A percentile compares a stretch with the other conserved stretches of the same genome.
Conservation (phyloP, 2,113 vertebrate species). For the Neofelis nebulosa region DNA sequence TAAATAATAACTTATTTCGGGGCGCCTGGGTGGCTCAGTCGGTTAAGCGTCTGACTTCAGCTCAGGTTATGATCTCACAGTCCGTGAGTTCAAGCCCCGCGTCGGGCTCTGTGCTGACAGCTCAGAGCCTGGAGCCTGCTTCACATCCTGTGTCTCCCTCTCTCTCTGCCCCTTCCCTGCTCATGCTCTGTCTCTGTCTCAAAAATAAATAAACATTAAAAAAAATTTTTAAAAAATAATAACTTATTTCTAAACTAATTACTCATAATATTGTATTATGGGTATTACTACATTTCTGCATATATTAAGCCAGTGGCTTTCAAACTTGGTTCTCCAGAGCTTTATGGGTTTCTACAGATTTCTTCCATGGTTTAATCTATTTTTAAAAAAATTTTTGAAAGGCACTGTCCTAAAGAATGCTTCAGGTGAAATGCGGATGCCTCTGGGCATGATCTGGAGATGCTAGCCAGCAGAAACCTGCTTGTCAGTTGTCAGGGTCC, state of each 20-base stretch:
- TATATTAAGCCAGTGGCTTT: background rate
- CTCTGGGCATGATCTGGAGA: background rate
- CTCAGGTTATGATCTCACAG: too few species aligned
- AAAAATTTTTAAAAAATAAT: background rate
- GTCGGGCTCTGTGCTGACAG: too few species aligned
- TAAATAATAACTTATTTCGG: background rate
- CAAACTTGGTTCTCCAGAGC: background rate
- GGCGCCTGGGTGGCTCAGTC: too few species aligned
- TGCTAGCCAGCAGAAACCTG: background rate
- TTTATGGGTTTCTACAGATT: background rate
- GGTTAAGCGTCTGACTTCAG: too few species aligned
- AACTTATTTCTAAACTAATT: conserved; percentile 20
- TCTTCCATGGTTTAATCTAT: background rate
- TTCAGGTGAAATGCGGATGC: background rate
- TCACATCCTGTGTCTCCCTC: too few species aligned
- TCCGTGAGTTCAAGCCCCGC: too few species aligned
- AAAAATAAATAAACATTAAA: too few species aligned
- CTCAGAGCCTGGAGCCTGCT: too few species aligned
- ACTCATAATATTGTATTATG: background rate
- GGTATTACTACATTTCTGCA: conserved; percentile 10
- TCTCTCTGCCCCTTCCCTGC: too few species aligned
- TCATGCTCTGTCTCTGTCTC: too few species aligned
- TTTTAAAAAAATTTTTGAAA: background rate
- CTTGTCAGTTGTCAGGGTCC: background rate
- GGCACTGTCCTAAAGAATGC: background rate